Base-by-base conservation (phyloP, 1,140 invertebrate species). In the Pinna nobilis region DNA sequence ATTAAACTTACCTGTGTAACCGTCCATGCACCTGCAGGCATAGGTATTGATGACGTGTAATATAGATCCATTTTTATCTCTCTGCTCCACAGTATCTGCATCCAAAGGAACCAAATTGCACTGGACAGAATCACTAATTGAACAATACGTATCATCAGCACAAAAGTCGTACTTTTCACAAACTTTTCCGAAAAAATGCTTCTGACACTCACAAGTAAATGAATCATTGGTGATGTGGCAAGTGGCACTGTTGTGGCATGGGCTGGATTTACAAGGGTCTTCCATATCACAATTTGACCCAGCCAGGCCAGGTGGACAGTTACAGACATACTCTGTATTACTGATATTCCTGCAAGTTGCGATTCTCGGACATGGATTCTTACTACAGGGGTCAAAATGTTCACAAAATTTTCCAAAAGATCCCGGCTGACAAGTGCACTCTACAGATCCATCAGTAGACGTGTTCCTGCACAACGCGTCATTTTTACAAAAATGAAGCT, bases 271-370 rank as follows among this genome's bases (percentile, higher is more conserved):
- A 74, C 84, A 85, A 7, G 63, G 57, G n/a, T 70, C 55, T 7
- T 51, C 60, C 15, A 61, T 49, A 20, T 79, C 77, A 66, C 83
- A 84, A 7, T 23, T 65, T 11, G 23, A 9, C 6, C 85, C 85
- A 13, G 63, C 59, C 51, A 50, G 83, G 18, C 74, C 78, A 0
- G 44, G 50, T n/a, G 63, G 61, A 70, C 85, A 87, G 5, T 65
- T 35, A 63, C 85, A 87, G 15, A 18, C 51, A 57, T 70, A 82
- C 2, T 68, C 32, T 1, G 39, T 59, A 44, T 96, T 96, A 1
- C 33, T 57, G 15, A 53, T 18, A 33, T 72, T 71, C 23, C 13
- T 39, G 55, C 83, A 84, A 3, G 23, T 51, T 35, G 71, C 81
- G 2, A 66, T 57, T 64, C 81, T 74, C 37, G 66, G 39, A 63